A percentile compares a stretch with the other conserved stretches of the same genome.
phyloP scores from a whole-genome alignment of 2,797 vertebrate genomes.

The Sparidentex hasta region DNA sequence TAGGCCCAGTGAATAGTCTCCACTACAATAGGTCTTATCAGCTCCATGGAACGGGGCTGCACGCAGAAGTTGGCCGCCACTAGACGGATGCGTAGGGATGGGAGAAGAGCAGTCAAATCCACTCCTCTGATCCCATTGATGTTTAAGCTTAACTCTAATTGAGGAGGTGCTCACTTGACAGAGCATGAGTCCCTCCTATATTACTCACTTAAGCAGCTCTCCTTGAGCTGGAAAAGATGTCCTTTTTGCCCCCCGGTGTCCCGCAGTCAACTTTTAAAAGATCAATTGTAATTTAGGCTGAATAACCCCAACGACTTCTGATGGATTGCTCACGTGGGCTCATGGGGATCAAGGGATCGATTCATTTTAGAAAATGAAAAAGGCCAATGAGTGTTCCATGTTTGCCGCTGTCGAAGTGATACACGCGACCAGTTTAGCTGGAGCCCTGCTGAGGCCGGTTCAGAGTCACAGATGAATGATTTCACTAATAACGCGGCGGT shows the following conservation, averaged over 20 bases:
- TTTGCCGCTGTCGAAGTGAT: slow-evolving; percentile 47
- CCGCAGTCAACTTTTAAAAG: slow-evolving; percentile 66
- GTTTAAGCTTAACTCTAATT: slow-evolving; percentile 78
- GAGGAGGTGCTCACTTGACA: slow-evolving; percentile 70
- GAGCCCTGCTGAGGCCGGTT: slow-evolving; percentile 31
- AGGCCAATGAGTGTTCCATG: slow-evolving; percentile 42
- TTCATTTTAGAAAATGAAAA: slow-evolving; percentile 71
- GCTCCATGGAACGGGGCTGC: slow-evolving; percentile 24
- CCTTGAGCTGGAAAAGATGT: slow-evolving; percentile 67
- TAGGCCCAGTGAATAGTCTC: slow-evolving; percentile 38
- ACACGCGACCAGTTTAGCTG: slow-evolving; percentile 35
- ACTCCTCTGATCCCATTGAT: slow-evolving; percentile 73
- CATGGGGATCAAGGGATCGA: slow-evolving; percentile 52
- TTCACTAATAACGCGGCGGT: slow-evolving; percentile 24
- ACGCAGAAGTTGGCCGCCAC: slow-evolving; percentile 38
- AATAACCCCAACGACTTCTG: slow-evolving; percentile 69
- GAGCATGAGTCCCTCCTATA: slow-evolving; percentile 50
- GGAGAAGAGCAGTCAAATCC: slow-evolving; percentile 60
- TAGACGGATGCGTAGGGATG: slow-evolving; percentile 23
- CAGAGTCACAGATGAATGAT: slow-evolving; percentile 45
- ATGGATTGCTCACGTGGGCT: slow-evolving; percentile 54
- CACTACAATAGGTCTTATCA: slow-evolving; percentile 54
- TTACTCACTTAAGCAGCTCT: slow-evolving; percentile 67
- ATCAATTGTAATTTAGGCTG: slow-evolving; percentile 76
- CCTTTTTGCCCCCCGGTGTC: slow-evolving; percentile 58